phyloP scores from a whole-genome alignment of 1,140 invertebrate species.

The Achroia grisella region DNA sequence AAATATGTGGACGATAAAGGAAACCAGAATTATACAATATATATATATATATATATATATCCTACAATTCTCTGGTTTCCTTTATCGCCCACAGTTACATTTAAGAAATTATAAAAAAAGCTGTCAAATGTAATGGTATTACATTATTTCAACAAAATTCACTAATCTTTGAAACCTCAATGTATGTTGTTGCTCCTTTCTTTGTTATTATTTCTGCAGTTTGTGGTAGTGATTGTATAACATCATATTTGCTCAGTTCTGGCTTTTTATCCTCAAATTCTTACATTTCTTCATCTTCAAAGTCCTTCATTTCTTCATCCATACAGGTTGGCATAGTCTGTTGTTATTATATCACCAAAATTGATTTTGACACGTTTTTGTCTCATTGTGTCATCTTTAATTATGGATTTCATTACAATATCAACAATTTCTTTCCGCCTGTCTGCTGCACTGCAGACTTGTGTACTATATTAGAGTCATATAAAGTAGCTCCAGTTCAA shows the following conservation, averaged over 20 bases:
- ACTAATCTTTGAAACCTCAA: slow-evolving; percentile 48
- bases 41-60: too few species aligned
- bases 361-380: slow-evolving; percentile 59
- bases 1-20: too few species aligned
- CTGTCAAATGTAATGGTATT: slow-evolving; percentile 55
- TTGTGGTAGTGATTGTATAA: slow-evolving; percentile 43
- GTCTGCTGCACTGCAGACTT: slow-evolving; percentile 82
- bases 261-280: slow-evolving; percentile 44
- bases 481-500: slow-evolving; percentile 85
- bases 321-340: slow-evolving; percentile 41
- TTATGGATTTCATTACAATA: slow-evolving; percentile 81
- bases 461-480: slow-evolving; percentile 79
- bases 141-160: slow-evolving; percentile 43
- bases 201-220: slow-evolving; percentile 50
- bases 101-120: slow-evolving; percentile 49
- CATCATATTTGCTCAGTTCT: slow-evolving; percentile 60
- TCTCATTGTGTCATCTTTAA: slow-evolving; percentile 79
- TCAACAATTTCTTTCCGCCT: slow-evolving; percentile 83
- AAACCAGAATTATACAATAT: too few species aligned
- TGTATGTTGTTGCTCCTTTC: slow-evolving; percentile 44
- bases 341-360: slow-evolving; percentile 61
- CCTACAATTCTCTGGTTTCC: too few species aligned
- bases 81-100: too few species aligned
- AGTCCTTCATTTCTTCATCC: slow-evolving; percentile 50
- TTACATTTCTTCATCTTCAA: slow-evolving; percentile 28